These are phyloP conservation scores for Gadus chalcogrammus DNA, from an alignment of 2,113 vertebrate genomes.

Conservation along the genomic window DNA sequence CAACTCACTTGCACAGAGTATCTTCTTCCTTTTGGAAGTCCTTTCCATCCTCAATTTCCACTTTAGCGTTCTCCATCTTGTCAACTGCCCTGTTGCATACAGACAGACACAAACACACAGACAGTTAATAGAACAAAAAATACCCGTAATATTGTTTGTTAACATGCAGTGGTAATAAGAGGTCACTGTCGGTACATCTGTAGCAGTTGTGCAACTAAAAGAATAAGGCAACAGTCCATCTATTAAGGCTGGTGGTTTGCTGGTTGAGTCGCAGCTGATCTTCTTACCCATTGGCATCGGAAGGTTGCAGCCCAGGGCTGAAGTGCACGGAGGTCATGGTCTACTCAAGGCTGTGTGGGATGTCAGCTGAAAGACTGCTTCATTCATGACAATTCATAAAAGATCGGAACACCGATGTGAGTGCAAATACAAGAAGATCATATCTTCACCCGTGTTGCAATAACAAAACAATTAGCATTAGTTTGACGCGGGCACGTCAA, in stretches of 20 bases:
- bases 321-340: slow-evolving; percentile 78
- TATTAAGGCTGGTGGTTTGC: too few species aligned
- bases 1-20: slow-evolving; percentile 76
- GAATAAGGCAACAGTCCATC: neutral
- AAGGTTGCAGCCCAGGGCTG: slow-evolving; percentile 66
- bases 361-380: too few species aligned
- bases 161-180: too few species aligned
- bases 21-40: slow-evolving; percentile 62
- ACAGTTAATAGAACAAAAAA: neutral
- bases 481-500: too few species aligned
- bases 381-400: too few species aligned
- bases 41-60: slow-evolving; percentile 83
- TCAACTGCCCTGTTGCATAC: slow-evolving; percentile 59
- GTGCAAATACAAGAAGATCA: too few species aligned
- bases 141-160: too few species aligned
- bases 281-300: slow-evolving; percentile 74
- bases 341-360: neutral
- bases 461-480: too few species aligned
- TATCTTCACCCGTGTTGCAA: too few species aligned
- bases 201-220: neutral
- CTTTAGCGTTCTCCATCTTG: slow-evolving; percentile 72
- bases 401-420: too few species aligned
- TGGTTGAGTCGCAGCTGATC: neutral
- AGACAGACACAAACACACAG: neutral
- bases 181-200: too few species aligned